A percentile compares a stretch with the other conserved stretches of the same genome.
phyloP scores from a whole-genome alignment of 2,113 vertebrate species.

The Sceloporus tristichus region DNA sequence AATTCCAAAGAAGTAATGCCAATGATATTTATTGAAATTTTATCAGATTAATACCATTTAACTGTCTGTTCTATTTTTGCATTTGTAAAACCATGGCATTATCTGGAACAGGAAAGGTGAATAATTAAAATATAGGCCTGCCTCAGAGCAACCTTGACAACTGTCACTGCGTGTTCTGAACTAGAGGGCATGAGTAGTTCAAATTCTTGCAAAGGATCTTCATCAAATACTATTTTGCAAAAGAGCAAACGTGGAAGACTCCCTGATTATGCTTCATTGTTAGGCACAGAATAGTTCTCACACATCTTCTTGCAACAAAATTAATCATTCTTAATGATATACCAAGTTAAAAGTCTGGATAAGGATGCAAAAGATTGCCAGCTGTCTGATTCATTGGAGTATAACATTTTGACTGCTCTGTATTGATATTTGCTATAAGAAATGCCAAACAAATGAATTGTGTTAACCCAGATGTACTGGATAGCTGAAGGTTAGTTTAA shows the following conservation, averaged over 20 bases:
- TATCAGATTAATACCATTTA: constrained; percentile 14
- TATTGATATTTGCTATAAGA: constrained; percentile 17
- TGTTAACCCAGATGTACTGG: constrained; percentile 14
- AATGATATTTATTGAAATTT: background rate
- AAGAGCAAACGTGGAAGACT: constrained; percentile 29
- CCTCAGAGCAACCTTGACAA: constrained; percentile 39
- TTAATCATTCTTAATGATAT: constrained; percentile 59
- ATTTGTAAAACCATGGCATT: background rate
- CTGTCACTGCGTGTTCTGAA: constrained; percentile 17
- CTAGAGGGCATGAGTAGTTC: constrained; percentile 26
- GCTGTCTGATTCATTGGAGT: constrained; percentile 32
- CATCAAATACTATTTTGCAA: constrained; percentile 49
- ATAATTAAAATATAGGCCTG: background rate
- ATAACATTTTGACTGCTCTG: constrained; percentile 40
- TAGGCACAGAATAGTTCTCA: constrained; percentile 47
- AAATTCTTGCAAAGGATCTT: constrained; percentile 37
- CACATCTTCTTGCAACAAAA: constrained; percentile 47
- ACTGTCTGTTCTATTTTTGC: background rate
- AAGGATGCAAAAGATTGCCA: constrained; percentile 14
- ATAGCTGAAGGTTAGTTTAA: constrained; percentile 28
- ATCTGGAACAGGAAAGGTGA: background rate
- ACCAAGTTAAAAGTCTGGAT: constrained; percentile 39
- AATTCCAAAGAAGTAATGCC: no score
- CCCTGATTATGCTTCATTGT: constrained; percentile 35
- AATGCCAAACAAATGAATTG: constrained; percentile 31